Conservation (phyloP, 1,140 invertebrate species). For the Cotesia typhae region DNA sequence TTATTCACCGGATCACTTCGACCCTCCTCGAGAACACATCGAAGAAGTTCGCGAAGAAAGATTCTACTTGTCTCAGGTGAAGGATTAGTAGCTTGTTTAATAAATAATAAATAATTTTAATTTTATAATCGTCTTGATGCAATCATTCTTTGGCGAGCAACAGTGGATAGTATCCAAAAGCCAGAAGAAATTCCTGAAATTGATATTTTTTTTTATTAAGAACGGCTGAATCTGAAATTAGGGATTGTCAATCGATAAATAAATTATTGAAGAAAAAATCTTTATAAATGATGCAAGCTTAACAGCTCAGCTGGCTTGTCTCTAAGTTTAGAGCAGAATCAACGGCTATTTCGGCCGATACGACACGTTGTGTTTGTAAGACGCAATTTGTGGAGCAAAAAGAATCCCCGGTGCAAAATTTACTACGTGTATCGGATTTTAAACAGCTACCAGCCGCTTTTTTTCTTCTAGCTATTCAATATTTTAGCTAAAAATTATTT, state of each 20-base stretch:
- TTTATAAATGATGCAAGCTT: constrained; percentile 28
- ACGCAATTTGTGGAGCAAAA: constrained; percentile 17
- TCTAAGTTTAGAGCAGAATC: constrained; percentile 32
- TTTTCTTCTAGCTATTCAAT: background rate
- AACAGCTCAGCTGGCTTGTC: constrained; percentile 25
- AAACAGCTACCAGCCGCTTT: background rate
- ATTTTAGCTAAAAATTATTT: background rate
- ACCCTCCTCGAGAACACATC: constrained; percentile 54
- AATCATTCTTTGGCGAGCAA: no score
- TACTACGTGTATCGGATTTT: constrained; percentile 1
- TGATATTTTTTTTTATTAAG: background rate
- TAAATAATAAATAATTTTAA: background rate
- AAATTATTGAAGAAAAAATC: constrained; percentile 2
- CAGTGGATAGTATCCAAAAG: background rate
- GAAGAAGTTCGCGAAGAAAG: constrained; percentile 62
- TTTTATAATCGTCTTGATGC: no score
- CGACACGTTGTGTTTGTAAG: constrained; percentile 24
- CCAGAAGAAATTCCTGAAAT: background rate
- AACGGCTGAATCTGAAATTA: background rate
- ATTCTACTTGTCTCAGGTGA: constrained; percentile 61
- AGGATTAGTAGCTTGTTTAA: background rate
- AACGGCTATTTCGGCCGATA: constrained; percentile 35
- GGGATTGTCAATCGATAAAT: background rate
- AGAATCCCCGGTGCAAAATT: constrained; percentile 22
- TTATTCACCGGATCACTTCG: constrained; percentile 46